Conservation (phyloP, 2,797 vertebrate species). For the Sebastes vulpes region DNA sequence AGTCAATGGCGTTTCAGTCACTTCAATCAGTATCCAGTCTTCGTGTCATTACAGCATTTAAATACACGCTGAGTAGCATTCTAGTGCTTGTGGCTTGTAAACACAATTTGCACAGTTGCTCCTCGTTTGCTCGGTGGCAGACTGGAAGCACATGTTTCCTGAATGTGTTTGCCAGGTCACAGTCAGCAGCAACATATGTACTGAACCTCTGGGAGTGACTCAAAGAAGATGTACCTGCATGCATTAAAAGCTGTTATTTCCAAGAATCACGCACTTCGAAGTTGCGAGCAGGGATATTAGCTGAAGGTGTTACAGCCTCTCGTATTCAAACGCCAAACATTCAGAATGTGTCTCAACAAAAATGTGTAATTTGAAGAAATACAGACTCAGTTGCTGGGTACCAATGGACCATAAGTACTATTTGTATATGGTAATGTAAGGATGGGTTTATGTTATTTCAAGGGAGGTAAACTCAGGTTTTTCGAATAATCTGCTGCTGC, state of each 20-base stretch:
- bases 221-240: slow-evolving; percentile 8
- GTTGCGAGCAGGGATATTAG: not conserved
- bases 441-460: not conserved
- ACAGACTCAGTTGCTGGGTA: not conserved
- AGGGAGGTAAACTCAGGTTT: not conserved
- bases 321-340: not conserved
- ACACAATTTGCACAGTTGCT: slow-evolving; percentile 51
- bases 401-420: not conserved
- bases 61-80: slow-evolving; percentile 31
- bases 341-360: not conserved
- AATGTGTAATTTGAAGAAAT: not conserved
- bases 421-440: not conserved
- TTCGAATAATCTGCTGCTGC: slow-evolving; percentile 18
- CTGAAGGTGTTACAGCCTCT: not conserved
- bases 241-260: slow-evolving; percentile 17
- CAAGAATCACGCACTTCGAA: not conserved
- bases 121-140: slow-evolving; percentile 17
- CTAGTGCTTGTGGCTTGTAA: slow-evolving; percentile 35
- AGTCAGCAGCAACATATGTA: not conserved
- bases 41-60: slow-evolving; percentile 18
- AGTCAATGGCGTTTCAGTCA: slow-evolving; percentile 26
- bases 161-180: slow-evolving; percentile 38
- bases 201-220: slow-evolving; percentile 1
- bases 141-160: slow-evolving; percentile 22
- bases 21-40: slow-evolving; percentile 37